Conservation (phyloP, 2,113 vertebrate genomes). For the Oreotrochilus melanogaster region DNA sequence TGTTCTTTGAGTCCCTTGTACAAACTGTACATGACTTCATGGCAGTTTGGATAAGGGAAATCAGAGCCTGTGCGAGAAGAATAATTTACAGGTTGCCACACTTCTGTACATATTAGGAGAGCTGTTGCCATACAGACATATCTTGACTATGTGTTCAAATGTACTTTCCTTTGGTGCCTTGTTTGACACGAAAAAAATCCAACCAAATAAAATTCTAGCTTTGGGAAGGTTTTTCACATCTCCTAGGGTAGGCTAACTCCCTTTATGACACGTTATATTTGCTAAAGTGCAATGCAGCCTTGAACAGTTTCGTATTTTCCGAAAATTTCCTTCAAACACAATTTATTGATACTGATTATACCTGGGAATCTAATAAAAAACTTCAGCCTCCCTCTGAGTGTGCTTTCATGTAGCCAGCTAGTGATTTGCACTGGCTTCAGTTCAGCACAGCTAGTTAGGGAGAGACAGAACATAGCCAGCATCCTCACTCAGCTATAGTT, state of each 20-base stretch:
- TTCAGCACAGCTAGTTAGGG: slow-evolving; percentile 49
- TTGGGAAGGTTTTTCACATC: neutral
- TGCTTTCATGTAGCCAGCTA: neutral
- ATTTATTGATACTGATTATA: slow-evolving; percentile 4
- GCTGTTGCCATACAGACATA: neutral
- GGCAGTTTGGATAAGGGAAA: neutral
- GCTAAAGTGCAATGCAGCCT: neutral
- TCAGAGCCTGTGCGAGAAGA: neutral
- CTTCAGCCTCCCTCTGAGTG: slow-evolving; percentile 34
- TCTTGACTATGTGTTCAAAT: neutral
- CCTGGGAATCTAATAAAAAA: slow-evolving; percentile 31
- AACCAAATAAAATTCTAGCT: neutral
- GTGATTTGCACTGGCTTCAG: slow-evolving; percentile 67
- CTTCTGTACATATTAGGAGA: neutral
- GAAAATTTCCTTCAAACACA: slow-evolving; percentile 6
- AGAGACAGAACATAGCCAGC: neutral
- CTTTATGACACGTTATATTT: neutral
- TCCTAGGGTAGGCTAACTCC: neutral
- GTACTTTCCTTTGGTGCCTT: neutral
- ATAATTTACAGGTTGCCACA: neutral
- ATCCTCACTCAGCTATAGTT: slow-evolving; percentile 27
- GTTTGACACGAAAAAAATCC: neutral
- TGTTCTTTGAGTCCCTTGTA: neutral
- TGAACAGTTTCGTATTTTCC: neutral
- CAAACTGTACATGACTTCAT: neutral